Evolutionary conservation across 2,888 invertebrate species (phyloP), one percentile per base, ranked within the genome.

Genomic region (Formica aserva): DNA sequence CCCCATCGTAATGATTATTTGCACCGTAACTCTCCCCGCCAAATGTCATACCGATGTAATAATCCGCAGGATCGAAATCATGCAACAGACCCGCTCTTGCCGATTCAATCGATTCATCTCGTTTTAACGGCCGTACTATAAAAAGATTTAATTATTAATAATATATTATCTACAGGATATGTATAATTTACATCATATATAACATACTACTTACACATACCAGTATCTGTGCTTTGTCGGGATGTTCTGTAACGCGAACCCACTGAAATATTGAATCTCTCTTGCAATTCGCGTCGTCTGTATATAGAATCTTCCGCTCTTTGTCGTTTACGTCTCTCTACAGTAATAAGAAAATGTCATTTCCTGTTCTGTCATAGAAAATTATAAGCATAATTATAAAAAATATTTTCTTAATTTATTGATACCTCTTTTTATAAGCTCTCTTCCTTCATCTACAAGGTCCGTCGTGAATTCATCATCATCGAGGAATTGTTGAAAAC

Each of bases 401-500:
- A 22, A 26, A 18, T 13, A 48, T 65, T n/a, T 65, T 29, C n/a
- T 52, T 38, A 29, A 66, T 29, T 35, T 38, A 76, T 60, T 22
- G 52, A 15, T 91, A 98, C 98, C 98, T 96, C 99, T 95, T 92
- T 98, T 98, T 81, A 99, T 97, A 57, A 99, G 96, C 94, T 99
- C 98, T 91, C 97, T 96, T 1, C 99, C 99, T 95, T 99, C 99
- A 90, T 98, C 98, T 0, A 99, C 97, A 74, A 99, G 95, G 95
- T 99, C 99, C 0, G 97, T 97, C 0, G 99, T 99, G 92, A 99
- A 97, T 86, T 98, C 97, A 94, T 99, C 99, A 89, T 99, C 98
- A 0, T 98, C 98, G 63, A 99, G 96, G 94, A 99, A 99, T 95
- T 99, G 99, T 94, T 99, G 99, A 95, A 99, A 98, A 52, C 99